Evolutionary conservation across 2,113 vertebrate genomes (phyloP).

Genomic region (Bettongia penicillata): DNA sequence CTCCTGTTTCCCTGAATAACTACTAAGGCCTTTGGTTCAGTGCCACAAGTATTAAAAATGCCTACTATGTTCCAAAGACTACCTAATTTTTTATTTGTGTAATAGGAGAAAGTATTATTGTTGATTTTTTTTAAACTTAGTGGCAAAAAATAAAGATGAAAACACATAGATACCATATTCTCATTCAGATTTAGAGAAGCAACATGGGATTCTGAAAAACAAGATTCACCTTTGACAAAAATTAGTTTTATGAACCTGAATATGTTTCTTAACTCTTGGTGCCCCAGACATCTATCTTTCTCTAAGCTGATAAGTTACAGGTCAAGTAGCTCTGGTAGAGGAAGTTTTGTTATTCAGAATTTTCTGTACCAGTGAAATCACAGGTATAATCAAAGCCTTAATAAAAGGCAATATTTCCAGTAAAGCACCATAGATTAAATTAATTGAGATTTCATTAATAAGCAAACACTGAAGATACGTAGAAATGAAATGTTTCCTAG

Average conservation of each 20-base stretch:
- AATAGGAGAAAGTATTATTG: background rate
- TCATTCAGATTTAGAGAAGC: conserved; percentile 20
- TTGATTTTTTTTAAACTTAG: conserved; percentile 12
- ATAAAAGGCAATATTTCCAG: background rate
- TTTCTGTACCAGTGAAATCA: background rate
- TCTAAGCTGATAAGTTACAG: background rate
- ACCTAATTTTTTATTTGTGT: background rate
- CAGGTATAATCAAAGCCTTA: background rate
- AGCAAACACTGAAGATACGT: conserved; percentile 19
- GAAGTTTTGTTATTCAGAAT: background rate
- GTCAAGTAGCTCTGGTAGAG: background rate
- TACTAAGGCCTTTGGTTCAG: conserved; percentile 17
- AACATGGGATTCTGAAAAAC: background rate
- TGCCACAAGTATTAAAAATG: background rate
- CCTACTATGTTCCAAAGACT: background rate
- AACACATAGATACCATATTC: background rate
- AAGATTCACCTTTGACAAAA: background rate
- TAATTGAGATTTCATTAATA: conserved; percentile 14
- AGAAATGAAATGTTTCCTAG: conserved; percentile 27
- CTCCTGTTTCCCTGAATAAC: background rate
- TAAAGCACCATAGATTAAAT: background rate
- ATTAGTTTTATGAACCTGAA: background rate
- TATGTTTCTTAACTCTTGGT: background rate
- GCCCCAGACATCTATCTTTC: background rate
- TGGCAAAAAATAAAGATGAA: conserved; percentile 6